Percentiles rank a stretch among this genome's conserved stretches.
Evolutionary conservation across 2,888 invertebrate genomes (phyloP).

Genomic region (Cryptocheilus praepositus): DNA sequence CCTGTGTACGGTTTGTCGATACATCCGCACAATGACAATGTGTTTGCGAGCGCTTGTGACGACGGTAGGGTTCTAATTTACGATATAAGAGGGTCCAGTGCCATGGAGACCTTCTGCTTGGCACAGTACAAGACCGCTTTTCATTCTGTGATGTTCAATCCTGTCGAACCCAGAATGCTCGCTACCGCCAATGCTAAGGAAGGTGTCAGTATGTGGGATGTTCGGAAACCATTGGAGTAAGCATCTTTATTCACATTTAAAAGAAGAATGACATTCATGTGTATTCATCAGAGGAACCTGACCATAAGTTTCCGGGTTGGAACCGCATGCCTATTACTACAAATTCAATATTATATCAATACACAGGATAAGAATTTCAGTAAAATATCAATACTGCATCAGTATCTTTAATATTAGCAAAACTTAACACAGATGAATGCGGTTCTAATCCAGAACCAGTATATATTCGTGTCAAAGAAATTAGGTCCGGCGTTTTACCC

Average conservation of each 20-base stretch:
- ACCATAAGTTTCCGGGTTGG: no score
- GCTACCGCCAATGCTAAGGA: conserved; percentile 94
- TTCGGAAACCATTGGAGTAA: conserved; percentile 89
- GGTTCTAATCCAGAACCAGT: no score
- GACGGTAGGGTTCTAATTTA: conserved; percentile 92
- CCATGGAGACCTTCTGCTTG: conserved; percentile 80
- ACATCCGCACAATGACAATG: conserved; percentile 88
- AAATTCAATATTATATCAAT: no score
- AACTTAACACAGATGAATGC: no score
- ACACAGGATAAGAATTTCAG: no score
- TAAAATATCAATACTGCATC: no score
- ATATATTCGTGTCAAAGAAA: no score
- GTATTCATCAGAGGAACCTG: neutral
- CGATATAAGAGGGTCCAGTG: conserved; percentile 82
- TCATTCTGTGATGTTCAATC: conserved; percentile 97
- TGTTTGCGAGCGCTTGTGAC: conserved; percentile 94
- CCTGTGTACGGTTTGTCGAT: conserved; percentile 93
- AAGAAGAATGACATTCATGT: neutral
- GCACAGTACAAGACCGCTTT: conserved; percentile 86
- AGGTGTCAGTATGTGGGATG: conserved; percentile 93
- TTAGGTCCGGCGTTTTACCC: no score
- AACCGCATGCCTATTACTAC: no score
- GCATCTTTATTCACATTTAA: conserved; percentile 56
- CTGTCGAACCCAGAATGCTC: conserved; percentile 85
- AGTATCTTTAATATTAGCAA: no score